Percentiles rank a stretch among this genome's conserved stretches.
Conservation (phyloP, 2,888 invertebrate species). For the Xiphydria camelus region DNA sequence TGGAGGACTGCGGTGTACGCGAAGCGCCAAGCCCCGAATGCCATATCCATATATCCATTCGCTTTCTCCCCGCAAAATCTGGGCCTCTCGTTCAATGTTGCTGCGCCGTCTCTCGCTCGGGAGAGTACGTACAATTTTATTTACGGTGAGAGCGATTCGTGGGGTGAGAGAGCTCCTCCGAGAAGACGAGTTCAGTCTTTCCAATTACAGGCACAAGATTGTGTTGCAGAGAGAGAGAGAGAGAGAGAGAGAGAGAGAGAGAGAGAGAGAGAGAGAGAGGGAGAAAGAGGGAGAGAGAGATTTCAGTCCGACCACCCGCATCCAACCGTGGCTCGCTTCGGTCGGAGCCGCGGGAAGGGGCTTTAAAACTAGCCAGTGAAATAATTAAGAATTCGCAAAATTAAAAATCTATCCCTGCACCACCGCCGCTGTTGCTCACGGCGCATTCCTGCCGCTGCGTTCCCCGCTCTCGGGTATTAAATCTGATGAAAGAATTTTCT, state of each 20-base stretch:
- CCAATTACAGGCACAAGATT: slow-evolving; percentile 40
- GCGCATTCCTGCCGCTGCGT: slow-evolving; percentile 17
- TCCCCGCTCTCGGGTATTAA: not conserved
- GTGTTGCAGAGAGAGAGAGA: slow-evolving; percentile 22
- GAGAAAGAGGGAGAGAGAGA: slow-evolving; percentile 8
- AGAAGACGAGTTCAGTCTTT: slow-evolving; percentile 29
- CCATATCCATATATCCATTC: too few species aligned
- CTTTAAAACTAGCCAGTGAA: slow-evolving; percentile 37
- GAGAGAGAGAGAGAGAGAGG: slow-evolving; percentile 2
- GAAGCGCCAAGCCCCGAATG: too few species aligned
- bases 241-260: not conserved
- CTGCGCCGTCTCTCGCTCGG: too few species aligned
- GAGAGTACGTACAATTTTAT: slow-evolving; percentile 23
- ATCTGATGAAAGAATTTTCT: slow-evolving; percentile 1
- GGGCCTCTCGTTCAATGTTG: too few species aligned
- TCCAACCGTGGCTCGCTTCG: too few species aligned
- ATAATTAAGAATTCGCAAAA: slow-evolving; percentile 45
- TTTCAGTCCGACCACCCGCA: slow-evolving; percentile 21
- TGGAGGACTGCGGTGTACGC: too few species aligned
- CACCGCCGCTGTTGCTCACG: slow-evolving; percentile 11
- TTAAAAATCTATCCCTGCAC: slow-evolving; percentile 39
- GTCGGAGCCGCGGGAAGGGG: slow-evolving; percentile 12
- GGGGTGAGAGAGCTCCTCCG: slow-evolving; percentile 1
- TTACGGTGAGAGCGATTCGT: slow-evolving; percentile 10
- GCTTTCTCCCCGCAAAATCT: too few species aligned